These are phyloP conservation scores for Synergus gifuensis DNA, from an alignment of 2,888 invertebrate species.

Conservation along the genomic window DNA sequence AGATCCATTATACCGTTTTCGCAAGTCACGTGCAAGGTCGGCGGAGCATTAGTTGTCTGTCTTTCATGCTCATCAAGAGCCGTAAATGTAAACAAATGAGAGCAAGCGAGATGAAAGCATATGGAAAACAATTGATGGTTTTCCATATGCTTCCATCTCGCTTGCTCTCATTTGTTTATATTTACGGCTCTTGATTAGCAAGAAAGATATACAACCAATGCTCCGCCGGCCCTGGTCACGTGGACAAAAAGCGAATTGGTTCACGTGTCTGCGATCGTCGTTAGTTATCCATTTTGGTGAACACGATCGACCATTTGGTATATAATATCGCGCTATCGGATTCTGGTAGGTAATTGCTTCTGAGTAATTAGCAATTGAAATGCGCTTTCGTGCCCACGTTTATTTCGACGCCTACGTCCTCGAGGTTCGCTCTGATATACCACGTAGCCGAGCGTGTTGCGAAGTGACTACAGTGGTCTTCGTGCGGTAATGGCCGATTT, in stretches of 20 bases:
- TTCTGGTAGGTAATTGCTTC: constrained; percentile 39
- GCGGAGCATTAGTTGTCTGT: too few relatives aligned
- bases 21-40: constrained; percentile 3
- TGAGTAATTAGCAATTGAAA: constrained; percentile 54
- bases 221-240: too few relatives aligned
- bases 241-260: constrained; percentile 3
- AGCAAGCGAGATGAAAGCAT: too few relatives aligned
- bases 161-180: too few relatives aligned
- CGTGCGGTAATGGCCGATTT: constrained; percentile 70
- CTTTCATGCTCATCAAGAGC: too few relatives aligned
- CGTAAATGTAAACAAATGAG: too few relatives aligned
- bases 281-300: constrained; percentile 30
- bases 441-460: constrained; percentile 56
- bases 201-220: too few relatives aligned
- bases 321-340: constrained; percentile 29
- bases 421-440: constrained; percentile 46
- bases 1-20: background rate
- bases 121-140: too few relatives aligned
- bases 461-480: constrained; percentile 60
- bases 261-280: background rate
- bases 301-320: constrained; percentile 22
- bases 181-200: too few relatives aligned
- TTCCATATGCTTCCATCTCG: too few relatives aligned
- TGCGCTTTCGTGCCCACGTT: constrained; percentile 51
- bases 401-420: constrained; percentile 27